phyloP scores from a whole-genome alignment of 1,140 invertebrate genomes.

The Aphidius gifuensis region DNA sequence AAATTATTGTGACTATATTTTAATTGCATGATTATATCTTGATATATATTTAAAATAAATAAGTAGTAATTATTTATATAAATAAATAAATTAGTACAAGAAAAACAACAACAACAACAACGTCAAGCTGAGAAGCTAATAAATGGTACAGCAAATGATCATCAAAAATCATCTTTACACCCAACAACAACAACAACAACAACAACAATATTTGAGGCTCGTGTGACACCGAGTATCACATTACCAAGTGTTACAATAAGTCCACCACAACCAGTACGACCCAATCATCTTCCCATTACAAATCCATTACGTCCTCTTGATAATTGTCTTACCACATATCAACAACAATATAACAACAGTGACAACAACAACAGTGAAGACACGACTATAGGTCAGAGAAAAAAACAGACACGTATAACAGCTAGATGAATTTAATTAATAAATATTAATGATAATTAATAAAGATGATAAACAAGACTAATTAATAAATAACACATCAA shows the following conservation, averaged over 20 bases:
- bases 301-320: conserved; percentile 42
- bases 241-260: conserved; percentile 35
- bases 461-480: conserved; percentile 14
- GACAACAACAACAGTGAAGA: conserved; percentile 14
- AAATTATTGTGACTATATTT: not conserved
- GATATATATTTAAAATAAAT: conserved; percentile 1
- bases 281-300: conserved; percentile 43
- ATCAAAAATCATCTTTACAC: conserved; percentile 14
- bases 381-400: conserved; percentile 22
- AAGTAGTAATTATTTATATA: conserved; percentile 2
- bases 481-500: not conserved
- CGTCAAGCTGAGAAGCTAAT: conserved; percentile 4
- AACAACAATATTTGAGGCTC: conserved; percentile 33
- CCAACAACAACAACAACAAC: conserved; percentile 21
- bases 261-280: conserved; percentile 42
- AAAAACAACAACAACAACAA: not conserved
- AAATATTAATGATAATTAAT: too few relatives aligned
- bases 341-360: conserved; percentile 11
- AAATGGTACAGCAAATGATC: conserved; percentile 13
- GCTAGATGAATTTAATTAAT: too few relatives aligned
- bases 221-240: conserved; percentile 19
- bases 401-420: not conserved
- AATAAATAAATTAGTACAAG: conserved; percentile 10
- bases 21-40: conserved; percentile 6
- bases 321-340: not conserved